Percentiles rank a stretch among this genome's conserved stretches.
Conservation (phyloP, 2,113 vertebrate species). For the Nesogale talazaci region DNA sequence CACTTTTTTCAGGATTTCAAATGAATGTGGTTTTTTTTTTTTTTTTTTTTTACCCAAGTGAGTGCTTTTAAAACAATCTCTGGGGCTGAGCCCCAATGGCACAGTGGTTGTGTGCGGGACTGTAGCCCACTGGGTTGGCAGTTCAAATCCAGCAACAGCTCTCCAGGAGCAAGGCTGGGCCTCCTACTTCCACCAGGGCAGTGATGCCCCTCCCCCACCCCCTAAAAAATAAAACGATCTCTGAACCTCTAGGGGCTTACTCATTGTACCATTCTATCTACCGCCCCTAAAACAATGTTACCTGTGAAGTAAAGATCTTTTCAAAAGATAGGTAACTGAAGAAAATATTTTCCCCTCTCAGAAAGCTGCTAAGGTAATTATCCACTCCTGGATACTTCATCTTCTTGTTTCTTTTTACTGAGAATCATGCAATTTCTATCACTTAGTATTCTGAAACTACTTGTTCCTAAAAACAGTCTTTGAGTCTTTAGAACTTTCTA, state of each 20-base stretch:
- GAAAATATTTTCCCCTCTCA: not conserved
- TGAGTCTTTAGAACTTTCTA: not conserved
- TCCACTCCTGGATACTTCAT: not conserved
- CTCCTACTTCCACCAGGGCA: too few species aligned
- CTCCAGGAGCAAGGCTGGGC: too few species aligned
- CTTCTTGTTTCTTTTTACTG: slow-evolving; percentile 15
- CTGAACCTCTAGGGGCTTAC: not conserved
- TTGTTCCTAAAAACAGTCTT: not conserved
- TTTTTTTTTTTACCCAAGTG: too few species aligned
- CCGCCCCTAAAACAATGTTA: not conserved
- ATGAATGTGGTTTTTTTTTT: too few species aligned
- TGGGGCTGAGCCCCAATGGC: too few species aligned
- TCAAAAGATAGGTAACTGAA: not conserved
- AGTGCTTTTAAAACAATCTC: not conserved
- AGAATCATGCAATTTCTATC: not conserved
- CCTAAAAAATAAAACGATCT: not conserved
- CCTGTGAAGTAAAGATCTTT: not conserved
- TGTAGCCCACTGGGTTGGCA: too few species aligned
- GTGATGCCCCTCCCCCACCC: too few species aligned
- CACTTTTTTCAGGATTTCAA: not conserved
- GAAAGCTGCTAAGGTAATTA: slow-evolving; percentile 20
- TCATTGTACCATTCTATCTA: not conserved
- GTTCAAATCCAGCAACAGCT: too few species aligned
- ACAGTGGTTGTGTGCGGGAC: too few species aligned
- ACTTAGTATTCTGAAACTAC: not conserved